phyloP scores from a whole-genome alignment of 2,888 invertebrate genomes.

The Noctua pronuba region DNA sequence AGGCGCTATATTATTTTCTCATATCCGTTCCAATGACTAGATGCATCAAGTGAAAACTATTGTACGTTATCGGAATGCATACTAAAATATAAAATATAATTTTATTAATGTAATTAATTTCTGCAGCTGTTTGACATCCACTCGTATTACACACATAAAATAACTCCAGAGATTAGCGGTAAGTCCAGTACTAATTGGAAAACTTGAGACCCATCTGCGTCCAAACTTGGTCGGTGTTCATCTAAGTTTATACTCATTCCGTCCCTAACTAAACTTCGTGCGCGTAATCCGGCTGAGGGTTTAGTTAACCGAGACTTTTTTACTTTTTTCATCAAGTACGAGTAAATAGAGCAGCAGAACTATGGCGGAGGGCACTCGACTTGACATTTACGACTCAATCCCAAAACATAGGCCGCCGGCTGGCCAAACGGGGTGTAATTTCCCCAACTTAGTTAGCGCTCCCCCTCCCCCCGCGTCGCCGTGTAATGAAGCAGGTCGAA shows the following conservation, averaged over 20 bases:
- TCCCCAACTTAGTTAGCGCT: constrained; percentile 83
- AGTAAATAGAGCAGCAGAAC: constrained; percentile 85
- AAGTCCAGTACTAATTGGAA: constrained; percentile 75
- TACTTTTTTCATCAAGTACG: constrained; percentile 79
- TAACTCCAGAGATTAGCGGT: constrained; percentile 65
- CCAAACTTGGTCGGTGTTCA: constrained; percentile 75
- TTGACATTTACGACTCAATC: constrained; percentile 90
- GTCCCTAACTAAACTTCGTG: constrained; percentile 75
- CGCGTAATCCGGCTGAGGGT: constrained; percentile 76
- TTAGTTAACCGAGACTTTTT: constrained; percentile 75
- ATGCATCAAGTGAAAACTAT: constrained; percentile 37
- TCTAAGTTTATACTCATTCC: constrained; percentile 79
- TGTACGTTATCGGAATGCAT: constrained; percentile 16
- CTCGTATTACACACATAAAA: constrained; percentile 60
- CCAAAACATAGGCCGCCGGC: constrained; percentile 84
- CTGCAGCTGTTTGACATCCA: constrained; percentile 59
- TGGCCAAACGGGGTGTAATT: constrained; percentile 79
- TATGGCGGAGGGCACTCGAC: constrained; percentile 84
- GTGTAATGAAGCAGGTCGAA: constrained; percentile 59
- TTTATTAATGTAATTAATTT: constrained; percentile 61
- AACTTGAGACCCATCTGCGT: constrained; percentile 74
- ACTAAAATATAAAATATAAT: constrained; percentile 36
- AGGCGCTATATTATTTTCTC: constrained; percentile 14
- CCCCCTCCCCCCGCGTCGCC: constrained; percentile 65
- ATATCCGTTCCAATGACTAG: not conserved